A percentile compares a stretch with the other conserved stretches of the same genome.
phyloP scores from a whole-genome alignment of 2,113 vertebrate species.

The Trogon surrucura region DNA sequence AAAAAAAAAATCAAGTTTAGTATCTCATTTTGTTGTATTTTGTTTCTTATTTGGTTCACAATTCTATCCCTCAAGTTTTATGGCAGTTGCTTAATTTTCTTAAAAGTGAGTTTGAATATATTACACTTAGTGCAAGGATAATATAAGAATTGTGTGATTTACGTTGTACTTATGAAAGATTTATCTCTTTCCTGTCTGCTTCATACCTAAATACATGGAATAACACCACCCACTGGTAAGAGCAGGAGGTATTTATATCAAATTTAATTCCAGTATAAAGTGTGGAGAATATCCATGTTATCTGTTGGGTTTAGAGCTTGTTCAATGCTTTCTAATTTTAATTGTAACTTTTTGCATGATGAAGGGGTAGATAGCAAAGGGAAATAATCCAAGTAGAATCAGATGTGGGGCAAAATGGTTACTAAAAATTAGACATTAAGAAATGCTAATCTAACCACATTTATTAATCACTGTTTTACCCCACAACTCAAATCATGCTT shows the following conservation, averaged over 20 bases:
- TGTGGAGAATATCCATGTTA: conserved; percentile 80
- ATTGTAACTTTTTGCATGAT: conserved; percentile 77
- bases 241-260: conserved; percentile 96
- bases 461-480: conserved; percentile 54
- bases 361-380: conserved; percentile 65
- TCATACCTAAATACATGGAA: conserved; percentile 89
- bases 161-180: conserved; percentile 87
- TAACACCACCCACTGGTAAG: conserved; percentile 91
- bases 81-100: conserved; percentile 62
- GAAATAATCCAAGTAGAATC: conserved; percentile 49
- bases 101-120: conserved; percentile 58
- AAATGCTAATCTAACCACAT: conserved; percentile 37
- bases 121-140: conserved; percentile 73
- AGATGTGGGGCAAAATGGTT: conserved; percentile 74
- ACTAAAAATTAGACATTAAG: conserved; percentile 34
- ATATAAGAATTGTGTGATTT: conserved; percentile 77
- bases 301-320: conserved; percentile 77
- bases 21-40: conserved; percentile 63
- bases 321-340: conserved; percentile 76
- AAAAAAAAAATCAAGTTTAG: conserved; percentile 48
- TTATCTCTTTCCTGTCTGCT: conserved; percentile 92
- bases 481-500: conserved; percentile 59
- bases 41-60: conserved; percentile 50
- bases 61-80: conserved; percentile 35
- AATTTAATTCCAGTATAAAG: conserved; percentile 83